Base-by-base conservation (phyloP, 2,797 vertebrate genomes). In the Tenualosa thibaudeaui region DNA sequence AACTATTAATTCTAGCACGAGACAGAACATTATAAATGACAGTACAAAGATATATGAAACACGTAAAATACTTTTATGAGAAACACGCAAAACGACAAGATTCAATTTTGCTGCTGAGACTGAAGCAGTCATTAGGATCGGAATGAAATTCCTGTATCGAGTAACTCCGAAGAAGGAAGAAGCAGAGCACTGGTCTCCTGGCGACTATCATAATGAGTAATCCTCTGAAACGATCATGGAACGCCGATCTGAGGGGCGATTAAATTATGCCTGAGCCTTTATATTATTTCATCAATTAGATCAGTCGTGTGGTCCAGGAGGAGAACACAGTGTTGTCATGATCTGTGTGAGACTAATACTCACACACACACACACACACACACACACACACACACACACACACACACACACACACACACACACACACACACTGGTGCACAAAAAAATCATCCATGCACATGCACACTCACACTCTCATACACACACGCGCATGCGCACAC, bases 251-350 rank as follows among this genome's bases (percentile, higher is more conserved):
- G 90, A 91, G 93, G 91, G 89, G 91, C 90, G 92, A 94, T 93
- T 93, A 89, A 93, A 94, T 94, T 93, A 93, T 91, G 88, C 90
- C 90, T 91, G 91, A 93, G 91, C 92, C 91, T 94, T 93, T 94
- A 94, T 90, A 91, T 94, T 94, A 94, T 94, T 94, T 91, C 92
- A 95, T 94, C 92, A 88, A 88, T 92, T 89, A 89, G 92, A 92
- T 92, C 89, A 89, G 88, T 81, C 62, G 86, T 89, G 87, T 91
- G 87, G 88, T 90, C 37, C 68, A 75, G 68, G 31, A 75, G 68
- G 68, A 40, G 31, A 40, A 43, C 5, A 5, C 31, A 5, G 31
- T 17, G 13, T 31, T 31, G 31, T 31, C 31, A 31, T 31, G 31
- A 31, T 31, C 31, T 31, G 31, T 31, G 31, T 31, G 31, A 31